Conservation (phyloP, 2,888 invertebrate species). For the Pasiphila rectangulata region DNA sequence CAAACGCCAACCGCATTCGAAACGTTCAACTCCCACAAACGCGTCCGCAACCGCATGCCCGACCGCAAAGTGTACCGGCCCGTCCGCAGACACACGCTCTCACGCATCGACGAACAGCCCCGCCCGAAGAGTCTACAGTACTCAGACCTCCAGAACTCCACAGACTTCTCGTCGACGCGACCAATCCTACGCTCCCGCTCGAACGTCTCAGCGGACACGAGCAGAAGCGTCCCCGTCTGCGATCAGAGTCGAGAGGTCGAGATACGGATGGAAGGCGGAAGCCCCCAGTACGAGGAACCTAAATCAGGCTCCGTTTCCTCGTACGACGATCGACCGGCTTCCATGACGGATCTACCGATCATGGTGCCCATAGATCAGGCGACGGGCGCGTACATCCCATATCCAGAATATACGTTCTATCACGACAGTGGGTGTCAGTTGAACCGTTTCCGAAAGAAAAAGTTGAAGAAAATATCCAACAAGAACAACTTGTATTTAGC, state of each 20-base stretch:
- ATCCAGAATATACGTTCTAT: slow-evolving; percentile 67
- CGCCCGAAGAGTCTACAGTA: slow-evolving; percentile 61
- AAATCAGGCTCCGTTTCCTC: slow-evolving; percentile 53
- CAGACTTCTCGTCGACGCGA: slow-evolving; percentile 65
- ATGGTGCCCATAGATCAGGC: slow-evolving; percentile 62
- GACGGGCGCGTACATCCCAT: slow-evolving; percentile 65
- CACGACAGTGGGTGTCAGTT: slow-evolving; percentile 57
- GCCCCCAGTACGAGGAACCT: slow-evolving; percentile 72
- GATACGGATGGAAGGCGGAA: slow-evolving; percentile 53
- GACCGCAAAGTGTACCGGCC: slow-evolving; percentile 67
- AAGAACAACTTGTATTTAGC: slow-evolving; percentile 74
- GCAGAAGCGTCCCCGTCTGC: slow-evolving; percentile 71
- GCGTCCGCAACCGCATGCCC: slow-evolving; percentile 54
- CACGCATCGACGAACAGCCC: slow-evolving; percentile 71
- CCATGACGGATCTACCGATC: slow-evolving; percentile 67
- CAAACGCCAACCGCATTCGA: slow-evolving; percentile 49
- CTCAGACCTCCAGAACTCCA: slow-evolving; percentile 61
- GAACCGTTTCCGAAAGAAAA: slow-evolving; percentile 52
- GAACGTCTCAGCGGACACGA: slow-evolving; percentile 71
- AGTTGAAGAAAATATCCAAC: slow-evolving; percentile 53
- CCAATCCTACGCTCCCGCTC: slow-evolving; percentile 64
- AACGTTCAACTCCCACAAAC: slow-evolving; percentile 73
- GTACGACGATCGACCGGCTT: slow-evolving; percentile 54
- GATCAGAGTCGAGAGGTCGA: slow-evolving; percentile 63
- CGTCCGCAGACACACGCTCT: slow-evolving; percentile 60